phyloP scores from a whole-genome alignment of 2,113 vertebrate species.

The Lasiurus cinereus region DNA sequence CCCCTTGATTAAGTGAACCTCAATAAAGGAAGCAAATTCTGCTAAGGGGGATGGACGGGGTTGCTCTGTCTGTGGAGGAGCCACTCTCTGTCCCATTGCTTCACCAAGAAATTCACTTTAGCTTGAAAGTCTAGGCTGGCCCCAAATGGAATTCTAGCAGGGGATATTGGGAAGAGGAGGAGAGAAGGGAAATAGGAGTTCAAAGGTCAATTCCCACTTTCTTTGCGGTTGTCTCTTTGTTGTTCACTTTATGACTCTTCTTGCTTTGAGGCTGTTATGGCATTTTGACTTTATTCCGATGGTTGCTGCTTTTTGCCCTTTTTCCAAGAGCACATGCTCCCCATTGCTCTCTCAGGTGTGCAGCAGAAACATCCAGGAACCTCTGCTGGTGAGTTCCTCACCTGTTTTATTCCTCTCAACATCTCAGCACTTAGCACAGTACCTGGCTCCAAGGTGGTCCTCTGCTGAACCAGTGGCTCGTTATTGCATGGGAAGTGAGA shows the following conservation, averaged over 20 bases:
- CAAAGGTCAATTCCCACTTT: background rate
- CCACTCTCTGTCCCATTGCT: background rate
- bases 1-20: background rate
- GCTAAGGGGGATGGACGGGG: background rate
- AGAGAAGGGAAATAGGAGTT: background rate
- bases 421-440: background rate
- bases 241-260: background rate
- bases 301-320: background rate
- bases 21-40: background rate
- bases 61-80: background rate
- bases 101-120: background rate
- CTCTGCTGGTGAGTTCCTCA: background rate
- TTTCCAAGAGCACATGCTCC: background rate
- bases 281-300: background rate
- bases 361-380: background rate
- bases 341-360: background rate
- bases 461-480: background rate
- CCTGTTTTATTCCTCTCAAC: background rate
- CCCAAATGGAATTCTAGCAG: background rate
- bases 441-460: background rate
- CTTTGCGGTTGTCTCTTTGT: background rate
- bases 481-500: background rate
- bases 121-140: background rate
- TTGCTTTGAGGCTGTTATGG: background rate
- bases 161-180: no score